Base-by-base conservation (phyloP, 1,140 invertebrate species). In the Drosophila mayri region DNA sequence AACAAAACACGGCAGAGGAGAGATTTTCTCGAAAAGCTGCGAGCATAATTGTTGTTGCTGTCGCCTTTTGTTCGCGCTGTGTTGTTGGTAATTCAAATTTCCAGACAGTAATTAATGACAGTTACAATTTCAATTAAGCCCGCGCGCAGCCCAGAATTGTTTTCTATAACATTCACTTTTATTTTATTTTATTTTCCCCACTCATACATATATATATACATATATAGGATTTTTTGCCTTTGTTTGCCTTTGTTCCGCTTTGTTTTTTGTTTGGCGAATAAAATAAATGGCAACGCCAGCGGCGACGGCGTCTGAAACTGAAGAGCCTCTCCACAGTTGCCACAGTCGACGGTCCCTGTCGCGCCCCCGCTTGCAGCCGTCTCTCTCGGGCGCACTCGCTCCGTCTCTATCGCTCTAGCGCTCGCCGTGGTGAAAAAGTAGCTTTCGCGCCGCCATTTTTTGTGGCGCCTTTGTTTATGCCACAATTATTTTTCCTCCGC, bases 61-160 rank as follows among this genome's bases (percentile, higher is more conserved):
- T 54, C 58, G 55, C 59, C 41, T 38, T 55, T 62, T 65, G 62
- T 79, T 12, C 30, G 49, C 30, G 1, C 28, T 50, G 49, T 50
- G 76, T 81, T 81, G 77, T 81, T 81, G 77, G 79, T 88, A 88
- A 88, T 88, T 88, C 81, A 88, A 88, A 88, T 85, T 88, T 90
- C 85, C 90, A 91, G 90, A 91, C 90, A 90, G 85, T 91, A 91
- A 91, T 91, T 91, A 91, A 91, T 91, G 90, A 91, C 90, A 91
- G 90, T 91, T 91, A 85, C 90, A 84, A 91, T 91, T 88, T 91
- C 88, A 91, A 91, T 91, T 91, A 88, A 83, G 81, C 71, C 52
- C 57, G 65, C 68, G 66, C 73, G 47, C 70, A 47, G 62, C 49
- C 55, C 70, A 72, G 70, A 70, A 85, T 79, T 75, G 81, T 78